Evolutionary conservation across 2,113 vertebrate genomes (phyloP).

Genomic region (Mus spicilegus): DNA sequence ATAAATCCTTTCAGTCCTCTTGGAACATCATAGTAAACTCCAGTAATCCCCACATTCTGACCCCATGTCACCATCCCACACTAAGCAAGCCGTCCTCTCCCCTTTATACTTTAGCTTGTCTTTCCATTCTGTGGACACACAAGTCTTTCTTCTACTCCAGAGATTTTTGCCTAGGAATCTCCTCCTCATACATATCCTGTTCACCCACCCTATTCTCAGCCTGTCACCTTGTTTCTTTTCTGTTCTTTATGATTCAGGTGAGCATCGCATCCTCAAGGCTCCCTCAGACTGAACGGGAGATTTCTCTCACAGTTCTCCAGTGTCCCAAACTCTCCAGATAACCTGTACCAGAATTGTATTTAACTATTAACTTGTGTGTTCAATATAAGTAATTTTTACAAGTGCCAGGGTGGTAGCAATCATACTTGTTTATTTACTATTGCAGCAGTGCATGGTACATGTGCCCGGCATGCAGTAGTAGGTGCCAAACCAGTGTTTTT

Average conservation of each 20-base stretch:
- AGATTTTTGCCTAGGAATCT: background rate
- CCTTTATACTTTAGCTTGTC: background rate
- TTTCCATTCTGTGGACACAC: background rate
- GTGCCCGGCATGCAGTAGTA: background rate
- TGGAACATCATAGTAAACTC: background rate
- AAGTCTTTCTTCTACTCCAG: background rate
- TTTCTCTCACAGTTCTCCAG: background rate
- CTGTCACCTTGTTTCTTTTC: background rate
- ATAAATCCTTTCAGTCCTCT: background rate
- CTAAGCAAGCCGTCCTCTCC: background rate
- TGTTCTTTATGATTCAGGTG: background rate
- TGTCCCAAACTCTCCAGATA: background rate
- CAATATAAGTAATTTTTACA: slow-evolving; percentile 43
- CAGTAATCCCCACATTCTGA: rapidly evolving
- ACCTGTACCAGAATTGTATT: background rate
- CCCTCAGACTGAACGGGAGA: background rate
- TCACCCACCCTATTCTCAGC: background rate
- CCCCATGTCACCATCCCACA: rapidly evolving
- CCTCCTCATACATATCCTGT: background rate
- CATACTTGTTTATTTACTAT: background rate
- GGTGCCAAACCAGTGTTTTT: background rate
- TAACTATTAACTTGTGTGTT: background rate
- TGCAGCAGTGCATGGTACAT: background rate
- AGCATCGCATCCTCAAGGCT: background rate
- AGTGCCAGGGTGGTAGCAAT: background rate